Conservation (phyloP, 2,113 vertebrate genomes). For the Dendrocopos noguchii region DNA sequence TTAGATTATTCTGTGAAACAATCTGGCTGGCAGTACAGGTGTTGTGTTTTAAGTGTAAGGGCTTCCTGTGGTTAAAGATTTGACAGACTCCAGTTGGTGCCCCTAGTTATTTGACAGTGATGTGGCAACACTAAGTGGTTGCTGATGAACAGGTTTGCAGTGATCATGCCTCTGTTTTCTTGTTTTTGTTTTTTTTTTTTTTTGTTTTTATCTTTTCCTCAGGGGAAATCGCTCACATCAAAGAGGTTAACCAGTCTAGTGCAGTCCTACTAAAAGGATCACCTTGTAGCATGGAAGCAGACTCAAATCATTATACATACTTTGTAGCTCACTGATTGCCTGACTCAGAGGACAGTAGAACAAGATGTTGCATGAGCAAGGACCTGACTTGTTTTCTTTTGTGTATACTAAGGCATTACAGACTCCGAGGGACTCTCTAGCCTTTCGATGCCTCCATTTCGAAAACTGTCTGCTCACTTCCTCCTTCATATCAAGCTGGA, state of each 20-base stretch:
- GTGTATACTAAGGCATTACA: conserved; percentile 80
- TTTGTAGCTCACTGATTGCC: conserved; percentile 84
- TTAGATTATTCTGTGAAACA: conserved; percentile 60
- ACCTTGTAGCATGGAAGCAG: conserved; percentile 81
- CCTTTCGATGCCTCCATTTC: conserved; percentile 78
- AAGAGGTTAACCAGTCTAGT: conserved; percentile 91
- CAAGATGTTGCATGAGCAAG: conserved; percentile 93
- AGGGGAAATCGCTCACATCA: conserved; percentile 88
- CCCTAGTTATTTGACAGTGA: conserved; percentile 49
- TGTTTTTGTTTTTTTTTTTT: conserved; percentile 58
- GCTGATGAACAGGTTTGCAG: conserved; percentile 61
- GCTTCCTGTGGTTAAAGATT: conserved; percentile 37
- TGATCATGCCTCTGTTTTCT: conserved; percentile 73
- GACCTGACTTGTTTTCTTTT: conserved; percentile 83
- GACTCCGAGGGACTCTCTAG: conserved; percentile 78
- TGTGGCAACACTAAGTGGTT: conserved; percentile 53
- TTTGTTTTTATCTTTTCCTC: conserved; percentile 74
- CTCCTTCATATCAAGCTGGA: conserved; percentile 81
- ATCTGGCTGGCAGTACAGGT: conserved; percentile 58
- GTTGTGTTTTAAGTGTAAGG: neutral
- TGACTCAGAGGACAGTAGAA: conserved; percentile 82
- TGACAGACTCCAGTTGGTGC: conserved; percentile 56
- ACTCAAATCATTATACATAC: conserved; percentile 82
- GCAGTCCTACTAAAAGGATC: conserved; percentile 91
- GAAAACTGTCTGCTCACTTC: conserved; percentile 79